Percentiles rank a stretch among this genome's conserved stretches.
Conservation (phyloP, 2,113 vertebrate species). For the Vulpes vulpes region DNA sequence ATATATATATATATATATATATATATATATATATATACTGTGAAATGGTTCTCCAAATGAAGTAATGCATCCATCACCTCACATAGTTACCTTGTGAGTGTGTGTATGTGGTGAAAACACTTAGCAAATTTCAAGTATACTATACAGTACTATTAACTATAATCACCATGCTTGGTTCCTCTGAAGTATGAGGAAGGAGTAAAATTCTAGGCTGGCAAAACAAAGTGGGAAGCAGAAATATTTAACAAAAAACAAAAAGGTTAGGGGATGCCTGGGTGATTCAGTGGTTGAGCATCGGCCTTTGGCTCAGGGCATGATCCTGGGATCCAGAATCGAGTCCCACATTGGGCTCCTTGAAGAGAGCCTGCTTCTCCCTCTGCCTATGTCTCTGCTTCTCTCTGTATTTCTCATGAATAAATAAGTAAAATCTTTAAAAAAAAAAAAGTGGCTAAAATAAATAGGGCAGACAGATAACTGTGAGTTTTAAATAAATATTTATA, state of each 20-base stretch:
- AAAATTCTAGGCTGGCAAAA: not conserved
- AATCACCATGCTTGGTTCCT: not conserved
- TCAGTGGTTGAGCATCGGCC: too few species aligned
- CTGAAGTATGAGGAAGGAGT: not conserved
- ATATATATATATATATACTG: not conserved
- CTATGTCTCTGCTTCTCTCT: too few species aligned
- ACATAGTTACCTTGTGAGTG: not conserved
- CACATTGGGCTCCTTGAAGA: too few species aligned
- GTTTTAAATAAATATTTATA: slow-evolving; percentile 12
- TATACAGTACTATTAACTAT: not conserved
- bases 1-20: not conserved
- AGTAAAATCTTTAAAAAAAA: not conserved
- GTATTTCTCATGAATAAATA: too few species aligned
- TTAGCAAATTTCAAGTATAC: not conserved
- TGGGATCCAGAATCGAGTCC: too few species aligned
- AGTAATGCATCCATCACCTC: not conserved
- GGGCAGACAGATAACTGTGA: not conserved
- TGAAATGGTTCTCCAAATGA: not conserved
- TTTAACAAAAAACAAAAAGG: not conserved
- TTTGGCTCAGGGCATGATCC: too few species aligned
- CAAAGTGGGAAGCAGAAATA: not conserved
- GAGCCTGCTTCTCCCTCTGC: too few species aligned
- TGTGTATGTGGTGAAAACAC: not conserved
- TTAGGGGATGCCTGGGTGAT: too few species aligned
- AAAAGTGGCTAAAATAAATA: not conserved